These are phyloP conservation scores for Octomys mimax DNA, from an alignment of 2,797 vertebrate species.

Conservation along the genomic window DNA sequence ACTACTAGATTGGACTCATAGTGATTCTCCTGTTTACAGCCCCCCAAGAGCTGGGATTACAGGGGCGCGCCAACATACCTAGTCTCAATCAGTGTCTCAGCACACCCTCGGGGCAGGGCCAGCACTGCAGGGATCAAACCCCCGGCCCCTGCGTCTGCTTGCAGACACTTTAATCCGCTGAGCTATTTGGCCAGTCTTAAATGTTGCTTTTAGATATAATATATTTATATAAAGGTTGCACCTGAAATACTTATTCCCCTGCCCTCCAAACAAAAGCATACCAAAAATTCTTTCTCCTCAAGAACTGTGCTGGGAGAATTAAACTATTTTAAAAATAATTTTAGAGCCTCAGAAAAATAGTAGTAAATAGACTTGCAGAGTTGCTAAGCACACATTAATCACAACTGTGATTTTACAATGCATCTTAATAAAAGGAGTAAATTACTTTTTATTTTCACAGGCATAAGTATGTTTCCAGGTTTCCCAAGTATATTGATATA, in stretches of 20 bases:
- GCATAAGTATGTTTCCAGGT: constrained; percentile 45
- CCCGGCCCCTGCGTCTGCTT: no score
- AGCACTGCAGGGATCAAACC: no score
- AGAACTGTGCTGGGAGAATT: not conserved
- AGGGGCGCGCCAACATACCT: no score
- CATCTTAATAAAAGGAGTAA: constrained; percentile 68
- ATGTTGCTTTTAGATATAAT: not conserved
- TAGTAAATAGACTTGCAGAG: constrained; percentile 46
- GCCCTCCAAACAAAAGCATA: not conserved
- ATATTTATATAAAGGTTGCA: not conserved
- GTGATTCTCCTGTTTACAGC: no score
- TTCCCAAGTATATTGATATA: constrained; percentile 59
- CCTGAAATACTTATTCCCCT: not conserved
- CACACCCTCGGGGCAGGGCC: no score
- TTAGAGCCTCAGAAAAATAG: constrained; percentile 6
- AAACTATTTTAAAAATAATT: not conserved
- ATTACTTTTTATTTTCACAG: constrained; percentile 71
- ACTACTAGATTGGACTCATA: no score
- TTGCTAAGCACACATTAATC: constrained; percentile 5
- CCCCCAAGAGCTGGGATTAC: no score
- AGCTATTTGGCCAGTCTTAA: no score
- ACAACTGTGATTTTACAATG: constrained; percentile 53
- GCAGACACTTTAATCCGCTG: no score
- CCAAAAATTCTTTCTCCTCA: constrained; percentile 26
- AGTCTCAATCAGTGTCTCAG: no score